phyloP scores from a whole-genome alignment of 2,888 invertebrate genomes.

The Aphrophora alni region DNA sequence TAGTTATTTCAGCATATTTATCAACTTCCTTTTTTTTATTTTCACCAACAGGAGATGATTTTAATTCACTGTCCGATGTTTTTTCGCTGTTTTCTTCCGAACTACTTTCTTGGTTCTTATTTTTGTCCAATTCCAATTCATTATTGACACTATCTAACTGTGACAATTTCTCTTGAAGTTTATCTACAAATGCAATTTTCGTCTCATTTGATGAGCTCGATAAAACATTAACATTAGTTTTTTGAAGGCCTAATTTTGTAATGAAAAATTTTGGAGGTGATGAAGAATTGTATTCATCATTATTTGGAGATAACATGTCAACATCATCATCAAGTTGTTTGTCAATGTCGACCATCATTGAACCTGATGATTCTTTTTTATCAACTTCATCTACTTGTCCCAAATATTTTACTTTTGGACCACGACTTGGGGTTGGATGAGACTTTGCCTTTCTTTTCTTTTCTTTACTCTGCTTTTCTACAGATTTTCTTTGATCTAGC shows the following conservation, averaged over 20 bases:
- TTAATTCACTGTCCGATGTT: background rate
- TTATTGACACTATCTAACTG: conserved; percentile 10
- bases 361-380: background rate
- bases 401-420: background rate
- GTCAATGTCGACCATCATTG: background rate
- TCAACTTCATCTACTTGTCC: background rate
- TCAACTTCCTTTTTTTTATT: background rate
- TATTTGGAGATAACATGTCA: background rate
- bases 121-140: conserved; percentile 20
- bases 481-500: background rate
- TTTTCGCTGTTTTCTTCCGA: background rate
- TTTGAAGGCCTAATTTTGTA: background rate
- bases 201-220: background rate
- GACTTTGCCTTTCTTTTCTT: background rate
- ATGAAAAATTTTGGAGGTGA: background rate
- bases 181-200: conserved; percentile 36
- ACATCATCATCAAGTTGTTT: background rate
- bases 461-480: background rate
- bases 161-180: conserved; percentile 35
- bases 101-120: conserved; percentile 18
- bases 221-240: conserved; percentile 6
- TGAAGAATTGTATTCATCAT: background rate
- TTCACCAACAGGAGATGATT: background rate
- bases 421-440: background rate
- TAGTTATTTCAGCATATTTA: background rate